Conservation (phyloP, 1,140 invertebrate genomes). For the Drosophila arizonae region DNA sequence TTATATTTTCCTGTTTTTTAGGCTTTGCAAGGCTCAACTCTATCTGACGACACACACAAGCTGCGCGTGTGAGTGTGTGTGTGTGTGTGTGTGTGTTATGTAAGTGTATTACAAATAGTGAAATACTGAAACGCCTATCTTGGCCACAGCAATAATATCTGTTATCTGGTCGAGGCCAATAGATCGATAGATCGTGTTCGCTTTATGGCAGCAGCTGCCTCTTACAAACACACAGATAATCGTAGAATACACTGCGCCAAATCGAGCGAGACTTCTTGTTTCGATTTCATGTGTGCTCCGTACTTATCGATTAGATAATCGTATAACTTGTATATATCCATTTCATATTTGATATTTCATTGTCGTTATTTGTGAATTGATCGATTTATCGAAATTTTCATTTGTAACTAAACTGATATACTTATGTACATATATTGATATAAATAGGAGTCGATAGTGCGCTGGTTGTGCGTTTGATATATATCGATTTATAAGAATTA, state of each 20-base stretch:
- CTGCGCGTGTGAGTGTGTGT: background rate
- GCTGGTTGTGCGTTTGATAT: too few relatives aligned
- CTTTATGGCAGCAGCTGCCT: conserved; percentile 58
- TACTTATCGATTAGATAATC: background rate
- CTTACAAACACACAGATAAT: conserved; percentile 57
- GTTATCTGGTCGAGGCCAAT: conserved; percentile 56
- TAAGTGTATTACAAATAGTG: background rate
- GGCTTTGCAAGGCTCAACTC: conserved; percentile 31
- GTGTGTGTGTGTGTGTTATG: background rate
- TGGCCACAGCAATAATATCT: conserved; percentile 20
- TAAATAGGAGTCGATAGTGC: background rate
- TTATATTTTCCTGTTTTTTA: conserved; percentile 12
- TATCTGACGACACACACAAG: conserved; percentile 3
- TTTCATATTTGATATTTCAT: too few relatives aligned
- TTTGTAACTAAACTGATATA: too few relatives aligned
- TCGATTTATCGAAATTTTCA: too few relatives aligned
- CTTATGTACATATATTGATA: too few relatives aligned
- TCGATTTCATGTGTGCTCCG: background rate
- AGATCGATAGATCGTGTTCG: conserved; percentile 67
- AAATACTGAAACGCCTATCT: conserved; percentile 12
- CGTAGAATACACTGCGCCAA: conserved; percentile 20
- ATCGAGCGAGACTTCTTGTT: background rate
- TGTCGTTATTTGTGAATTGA: too few relatives aligned
- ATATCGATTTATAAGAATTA: too few relatives aligned
- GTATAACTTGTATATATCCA: too few relatives aligned